Evolutionary conservation across 2,888 invertebrate genomes (phyloP).

Genomic region (Tolmerus cingulatus): DNA sequence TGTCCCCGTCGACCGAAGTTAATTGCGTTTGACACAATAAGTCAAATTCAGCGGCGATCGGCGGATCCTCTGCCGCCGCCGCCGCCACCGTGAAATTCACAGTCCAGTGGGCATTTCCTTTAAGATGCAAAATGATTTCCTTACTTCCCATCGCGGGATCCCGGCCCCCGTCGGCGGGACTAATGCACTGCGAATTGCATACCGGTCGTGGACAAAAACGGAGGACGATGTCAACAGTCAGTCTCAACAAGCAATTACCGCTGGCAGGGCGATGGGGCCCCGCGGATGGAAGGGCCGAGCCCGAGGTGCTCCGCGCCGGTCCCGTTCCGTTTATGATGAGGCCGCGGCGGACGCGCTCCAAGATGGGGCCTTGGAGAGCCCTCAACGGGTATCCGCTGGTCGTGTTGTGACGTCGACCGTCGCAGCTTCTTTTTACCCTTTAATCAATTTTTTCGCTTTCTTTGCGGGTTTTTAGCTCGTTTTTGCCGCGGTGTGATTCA

Average conservation of each 20-base stretch:
- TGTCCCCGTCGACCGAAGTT: not conserved
- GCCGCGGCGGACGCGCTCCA: not conserved
- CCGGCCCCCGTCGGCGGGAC: not conserved
- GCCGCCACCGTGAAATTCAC: not conserved
- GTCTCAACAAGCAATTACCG: slow-evolving; percentile 46
- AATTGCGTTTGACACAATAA: slow-evolving; percentile 36
- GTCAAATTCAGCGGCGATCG: slow-evolving; percentile 11
- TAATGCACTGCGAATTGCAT: slow-evolving; percentile 33
- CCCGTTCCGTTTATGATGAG: slow-evolving; percentile 22
- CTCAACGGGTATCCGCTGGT: slow-evolving; percentile 22
- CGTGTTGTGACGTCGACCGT: slow-evolving; percentile 39
- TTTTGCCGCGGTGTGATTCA: slow-evolving; percentile 47
- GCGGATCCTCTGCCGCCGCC: not conserved
- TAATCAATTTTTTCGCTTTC: slow-evolving; percentile 34
- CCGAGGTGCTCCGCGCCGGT: not conserved
- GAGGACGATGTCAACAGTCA: slow-evolving; percentile 44
- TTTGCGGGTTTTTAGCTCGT: slow-evolving; percentile 35
- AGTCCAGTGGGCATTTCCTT: slow-evolving; percentile 26
- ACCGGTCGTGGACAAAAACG: slow-evolving; percentile 38
- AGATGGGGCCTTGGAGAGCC: slow-evolving; percentile 36
- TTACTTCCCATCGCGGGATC: not conserved
- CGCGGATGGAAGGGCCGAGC: not conserved
- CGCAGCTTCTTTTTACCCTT: slow-evolving; percentile 8
- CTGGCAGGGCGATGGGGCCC: slow-evolving; percentile 27
- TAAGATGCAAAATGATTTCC: slow-evolving; percentile 33